Base-by-base conservation (phyloP, 2,888 invertebrate genomes). In the Aquatica leii region DNA sequence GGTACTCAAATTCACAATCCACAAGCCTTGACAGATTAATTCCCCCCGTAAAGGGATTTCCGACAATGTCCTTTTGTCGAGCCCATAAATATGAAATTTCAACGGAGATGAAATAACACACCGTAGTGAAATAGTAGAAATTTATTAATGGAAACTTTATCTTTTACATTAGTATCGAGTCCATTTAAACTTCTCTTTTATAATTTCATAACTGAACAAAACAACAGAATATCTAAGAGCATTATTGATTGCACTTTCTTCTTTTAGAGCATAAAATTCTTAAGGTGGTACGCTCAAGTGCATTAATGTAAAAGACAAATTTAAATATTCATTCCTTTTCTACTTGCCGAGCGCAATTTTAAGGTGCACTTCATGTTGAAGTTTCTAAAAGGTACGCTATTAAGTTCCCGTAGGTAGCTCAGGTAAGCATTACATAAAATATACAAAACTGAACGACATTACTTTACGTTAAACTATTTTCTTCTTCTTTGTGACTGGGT, bases 21-120 rank as follows among this genome's bases (percentile, higher is more conserved):
- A 66, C 55, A 66, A 70, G 73, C 73, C 73, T 70, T 73, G 69
- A 68, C 69, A 75, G 75, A 77, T 76, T 77, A 77, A 77, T 77
- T 71, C 74, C 66, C 69, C 65, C 58, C 65, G 55, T 68, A 65
- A 49, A 64, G 77, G 75, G 75, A 76, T 75, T 75, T 72, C 73
- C 73, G 71, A 73, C 74, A 74, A 71, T 71, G 69, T 68, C 70
- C 73, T 66, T 63, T 67, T 67, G 66, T 66, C 57, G 66, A 67
- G 67, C 69, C 71, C 71, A 76, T 76, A 75, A 75, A 76, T 76
- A 74, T 74, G 74, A 71, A 74, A 75, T 76, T 75, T 73, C 73
- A 67, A 43, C 69, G 64, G 69, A 70, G 73, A 77, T 77, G 77
- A 77, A 78, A 77, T 77, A 78, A 76, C 77, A 77, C 76, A 74